phyloP scores from a whole-genome alignment of 2,888 invertebrate species.

The Steinernema scapterisci region DNA sequence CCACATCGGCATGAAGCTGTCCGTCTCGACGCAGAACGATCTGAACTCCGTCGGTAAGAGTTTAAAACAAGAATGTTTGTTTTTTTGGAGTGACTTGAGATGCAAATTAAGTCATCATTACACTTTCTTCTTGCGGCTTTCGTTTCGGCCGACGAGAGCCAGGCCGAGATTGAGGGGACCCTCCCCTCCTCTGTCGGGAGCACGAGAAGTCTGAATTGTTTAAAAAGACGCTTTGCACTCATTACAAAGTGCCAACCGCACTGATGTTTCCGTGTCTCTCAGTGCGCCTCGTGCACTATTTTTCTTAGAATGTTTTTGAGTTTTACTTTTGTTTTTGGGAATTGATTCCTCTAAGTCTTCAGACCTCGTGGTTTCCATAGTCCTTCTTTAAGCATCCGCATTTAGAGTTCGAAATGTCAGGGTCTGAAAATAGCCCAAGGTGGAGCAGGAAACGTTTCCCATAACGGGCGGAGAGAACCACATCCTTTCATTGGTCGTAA shows the following conservation, averaged over 20 bases:
- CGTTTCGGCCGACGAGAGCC: background rate
- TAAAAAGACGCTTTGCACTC: constrained; percentile 13
- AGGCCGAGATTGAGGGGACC: no score
- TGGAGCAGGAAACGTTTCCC: no score
- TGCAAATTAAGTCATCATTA: constrained; percentile 27
- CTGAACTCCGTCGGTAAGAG: constrained; percentile 25
- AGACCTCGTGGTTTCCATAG: no score
- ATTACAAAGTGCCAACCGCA: constrained; percentile 26
- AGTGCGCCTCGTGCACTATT: background rate
- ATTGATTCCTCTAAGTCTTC: no score
- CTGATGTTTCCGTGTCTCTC: background rate
- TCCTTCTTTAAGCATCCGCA: no score
- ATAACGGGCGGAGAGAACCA: no score
- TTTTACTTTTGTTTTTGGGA: no score
- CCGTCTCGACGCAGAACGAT: constrained; percentile 23
- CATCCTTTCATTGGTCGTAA: no score
- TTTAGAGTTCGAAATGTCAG: no score
- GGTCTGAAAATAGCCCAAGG: no score
- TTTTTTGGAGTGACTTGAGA: background rate
- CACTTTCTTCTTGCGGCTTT: background rate
- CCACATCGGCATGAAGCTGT: constrained; percentile 25
- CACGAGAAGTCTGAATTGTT: background rate
- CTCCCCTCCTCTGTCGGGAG: constrained; percentile 6
- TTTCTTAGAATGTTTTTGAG: no score
- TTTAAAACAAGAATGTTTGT: background rate